Evolutionary conservation across 2,113 vertebrate species (phyloP).

Genomic region (Bos javanicus): DNA sequence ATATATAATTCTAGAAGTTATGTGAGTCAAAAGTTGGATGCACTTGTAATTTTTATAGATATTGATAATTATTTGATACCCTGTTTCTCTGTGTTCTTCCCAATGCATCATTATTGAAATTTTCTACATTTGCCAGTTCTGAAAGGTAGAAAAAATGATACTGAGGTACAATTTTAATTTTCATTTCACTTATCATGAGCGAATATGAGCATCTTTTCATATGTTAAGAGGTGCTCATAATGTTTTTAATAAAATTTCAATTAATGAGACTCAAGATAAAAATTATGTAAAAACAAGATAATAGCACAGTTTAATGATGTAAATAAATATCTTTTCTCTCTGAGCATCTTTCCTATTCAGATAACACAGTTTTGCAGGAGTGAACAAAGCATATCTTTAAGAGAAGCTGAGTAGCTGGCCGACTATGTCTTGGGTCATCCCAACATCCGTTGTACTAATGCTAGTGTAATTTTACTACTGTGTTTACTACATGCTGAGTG

Average conservation of each 20-base stretch:
- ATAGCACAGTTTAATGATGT: background rate
- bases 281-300: background rate
- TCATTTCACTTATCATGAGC: background rate
- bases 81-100: background rate
- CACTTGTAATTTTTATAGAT: background rate
- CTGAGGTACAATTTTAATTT: background rate
- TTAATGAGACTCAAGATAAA: background rate
- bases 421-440: background rate
- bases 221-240: background rate
- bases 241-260: background rate
- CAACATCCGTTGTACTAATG: background rate
- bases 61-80: background rate
- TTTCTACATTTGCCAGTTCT: background rate
- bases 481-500: background rate
- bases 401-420: background rate
- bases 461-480: background rate
- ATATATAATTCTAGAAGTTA: background rate
- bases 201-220: background rate
- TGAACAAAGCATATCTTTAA: background rate
- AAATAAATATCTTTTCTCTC: background rate
- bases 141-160: background rate
- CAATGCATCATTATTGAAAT: background rate
- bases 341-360: background rate
- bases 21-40: background rate
- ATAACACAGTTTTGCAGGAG: background rate